These are phyloP conservation scores for Dolichoris vasculosae DNA, from an alignment of 1,140 invertebrate genomes.

Conservation along the genomic window DNA sequence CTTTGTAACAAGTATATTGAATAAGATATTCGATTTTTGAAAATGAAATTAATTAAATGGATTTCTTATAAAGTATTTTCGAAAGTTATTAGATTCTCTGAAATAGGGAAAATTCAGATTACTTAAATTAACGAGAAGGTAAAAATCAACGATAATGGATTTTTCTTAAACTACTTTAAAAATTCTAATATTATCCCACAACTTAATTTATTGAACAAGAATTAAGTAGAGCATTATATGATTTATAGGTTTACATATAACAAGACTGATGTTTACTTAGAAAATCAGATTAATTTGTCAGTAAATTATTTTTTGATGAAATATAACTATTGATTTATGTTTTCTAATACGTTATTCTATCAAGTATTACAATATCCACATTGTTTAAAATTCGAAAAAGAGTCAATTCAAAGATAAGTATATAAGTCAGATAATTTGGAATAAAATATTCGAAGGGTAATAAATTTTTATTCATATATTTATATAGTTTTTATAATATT, in stretches of 20 bases:
- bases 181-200: background rate
- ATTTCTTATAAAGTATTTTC: background rate
- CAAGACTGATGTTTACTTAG: conserved; percentile 6
- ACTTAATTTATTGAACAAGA: background rate
- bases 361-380: background rate
- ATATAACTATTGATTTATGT: background rate
- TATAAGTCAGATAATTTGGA: too few relatives aligned
- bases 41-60: too few relatives aligned
- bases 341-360: background rate
- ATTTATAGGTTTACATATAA: background rate
- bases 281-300: background rate
- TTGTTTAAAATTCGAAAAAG: too few relatives aligned
- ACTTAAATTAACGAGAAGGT: background rate
- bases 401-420: too few relatives aligned
- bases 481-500: too few relatives aligned
- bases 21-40: too few relatives aligned
- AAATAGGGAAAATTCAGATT: background rate
- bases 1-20: background rate
- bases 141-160: background rate
- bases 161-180: background rate
- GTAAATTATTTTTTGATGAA: background rate
- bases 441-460: too few relatives aligned
- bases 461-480: too few relatives aligned
- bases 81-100: background rate
- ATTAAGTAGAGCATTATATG: conserved; percentile 16